Evolutionary conservation across 2,113 vertebrate genomes (phyloP).

Genomic region (Aegotheles bennettii): DNA sequence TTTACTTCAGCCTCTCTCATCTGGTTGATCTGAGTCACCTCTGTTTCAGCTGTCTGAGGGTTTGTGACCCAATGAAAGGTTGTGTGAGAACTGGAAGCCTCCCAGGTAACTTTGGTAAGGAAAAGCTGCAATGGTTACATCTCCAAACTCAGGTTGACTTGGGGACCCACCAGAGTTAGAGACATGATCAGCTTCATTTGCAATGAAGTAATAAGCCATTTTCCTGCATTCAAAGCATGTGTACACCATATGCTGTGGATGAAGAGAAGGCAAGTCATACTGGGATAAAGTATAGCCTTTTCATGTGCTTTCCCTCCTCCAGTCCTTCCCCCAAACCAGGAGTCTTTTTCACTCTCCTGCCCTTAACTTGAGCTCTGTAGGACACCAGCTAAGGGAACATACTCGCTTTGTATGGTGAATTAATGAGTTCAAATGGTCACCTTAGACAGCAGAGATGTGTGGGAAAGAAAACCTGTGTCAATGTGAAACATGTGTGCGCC

Average conservation of each 20-base stretch:
- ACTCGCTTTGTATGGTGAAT: conserved; percentile 13
- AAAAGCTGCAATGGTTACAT: not conserved
- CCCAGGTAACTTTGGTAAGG: not conserved
- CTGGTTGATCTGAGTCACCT: not conserved
- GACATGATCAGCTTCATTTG: not conserved
- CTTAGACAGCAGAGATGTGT: not conserved
- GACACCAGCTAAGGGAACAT: not conserved
- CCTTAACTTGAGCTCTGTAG: conserved; percentile 5
- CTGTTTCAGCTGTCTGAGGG: not conserved
- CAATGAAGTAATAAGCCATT: not conserved
- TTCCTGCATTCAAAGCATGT: not conserved
- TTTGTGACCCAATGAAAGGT: not conserved
- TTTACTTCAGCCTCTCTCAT: not conserved
- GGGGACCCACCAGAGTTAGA: not conserved
- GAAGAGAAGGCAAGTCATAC: not conserved
- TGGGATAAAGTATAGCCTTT: not conserved
- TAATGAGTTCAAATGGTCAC: conserved; percentile 47
- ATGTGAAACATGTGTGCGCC: conserved; percentile 47
- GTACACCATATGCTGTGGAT: not conserved
- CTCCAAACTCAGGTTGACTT: not conserved
- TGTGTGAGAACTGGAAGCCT: not conserved
- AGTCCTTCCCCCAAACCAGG: not conserved
- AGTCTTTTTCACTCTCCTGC: not conserved
- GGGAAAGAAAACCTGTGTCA: conserved; percentile 42
- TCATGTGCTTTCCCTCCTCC: not conserved